A percentile compares a stretch with the other conserved stretches of the same genome.
These are phyloP conservation scores for Rhinogobio ventralis DNA, from an alignment of 2,797 vertebrate species.

Conservation along the genomic window DNA sequence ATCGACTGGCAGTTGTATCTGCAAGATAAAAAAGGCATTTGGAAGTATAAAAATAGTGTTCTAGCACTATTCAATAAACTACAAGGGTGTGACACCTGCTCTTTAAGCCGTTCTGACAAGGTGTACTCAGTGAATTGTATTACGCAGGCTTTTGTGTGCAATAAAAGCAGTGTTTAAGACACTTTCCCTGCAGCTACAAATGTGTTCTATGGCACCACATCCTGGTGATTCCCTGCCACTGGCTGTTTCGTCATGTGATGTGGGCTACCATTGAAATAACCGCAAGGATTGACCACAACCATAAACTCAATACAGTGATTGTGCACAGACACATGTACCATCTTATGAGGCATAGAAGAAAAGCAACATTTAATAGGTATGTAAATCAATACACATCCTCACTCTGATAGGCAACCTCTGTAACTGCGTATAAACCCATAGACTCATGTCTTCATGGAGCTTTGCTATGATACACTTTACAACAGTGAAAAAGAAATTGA, in stretches of 20 bases:
- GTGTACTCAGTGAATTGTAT: neutral
- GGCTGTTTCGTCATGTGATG: neutral
- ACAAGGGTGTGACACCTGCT: neutral
- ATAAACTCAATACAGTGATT: neutral
- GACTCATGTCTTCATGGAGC: slow-evolving; percentile 33
- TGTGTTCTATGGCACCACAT: slow-evolving; percentile 14
- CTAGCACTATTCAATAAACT: neutral
- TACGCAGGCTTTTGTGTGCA: neutral
- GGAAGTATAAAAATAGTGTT: neutral
- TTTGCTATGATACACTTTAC: slow-evolving; percentile 53
- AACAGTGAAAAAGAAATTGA: slow-evolving; percentile 50
- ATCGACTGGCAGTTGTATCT: neutral
- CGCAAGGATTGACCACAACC: neutral
- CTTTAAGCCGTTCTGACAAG: neutral
- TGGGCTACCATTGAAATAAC: neutral
- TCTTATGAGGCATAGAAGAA: slow-evolving; percentile 49
- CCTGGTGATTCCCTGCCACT: neutral
- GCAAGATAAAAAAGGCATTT: neutral
- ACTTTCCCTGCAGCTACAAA: neutral
- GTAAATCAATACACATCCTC: slow-evolving; percentile 58
- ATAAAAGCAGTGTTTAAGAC: neutral
- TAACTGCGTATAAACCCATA: slow-evolving; percentile 50
- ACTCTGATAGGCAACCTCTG: slow-evolving; percentile 54
- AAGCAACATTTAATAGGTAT: slow-evolving; percentile 61
- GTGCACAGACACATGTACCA: slow-evolving; percentile 23